Evolutionary conservation across 2,888 invertebrate species (phyloP).

Genomic region (Andrena hattorfiana): DNA sequence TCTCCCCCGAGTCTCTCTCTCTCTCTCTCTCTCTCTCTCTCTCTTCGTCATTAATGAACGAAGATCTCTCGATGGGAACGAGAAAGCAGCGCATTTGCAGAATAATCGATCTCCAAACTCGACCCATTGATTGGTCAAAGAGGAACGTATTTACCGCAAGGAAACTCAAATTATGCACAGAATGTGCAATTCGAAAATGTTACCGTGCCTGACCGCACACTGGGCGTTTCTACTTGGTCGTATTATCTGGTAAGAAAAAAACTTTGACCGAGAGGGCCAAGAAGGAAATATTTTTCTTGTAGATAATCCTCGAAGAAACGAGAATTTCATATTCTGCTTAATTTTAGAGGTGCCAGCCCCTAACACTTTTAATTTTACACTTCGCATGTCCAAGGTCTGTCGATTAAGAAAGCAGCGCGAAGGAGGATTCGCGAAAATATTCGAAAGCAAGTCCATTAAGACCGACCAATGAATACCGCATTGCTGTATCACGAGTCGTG

Average conservation of each 20-base stretch:
- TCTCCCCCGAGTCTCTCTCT: background rate
- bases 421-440: conserved; percentile 32
- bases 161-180: background rate
- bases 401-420: background rate
- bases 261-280: background rate
- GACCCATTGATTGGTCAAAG: background rate
- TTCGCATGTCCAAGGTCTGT: background rate
- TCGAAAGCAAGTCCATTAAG: conserved; percentile 31
- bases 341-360: background rate
- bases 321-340: too few relatives aligned
- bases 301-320: background rate
- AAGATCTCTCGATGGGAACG: background rate
- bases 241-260: background rate
- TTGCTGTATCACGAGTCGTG: conserved; percentile 31
- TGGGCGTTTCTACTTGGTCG: background rate
- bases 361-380: background rate
- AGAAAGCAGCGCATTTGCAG: background rate
- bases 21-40: background rate
- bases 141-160: background rate
- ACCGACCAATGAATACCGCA: conserved; percentile 36
- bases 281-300: background rate
- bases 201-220: background rate
- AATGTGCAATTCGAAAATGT: background rate
- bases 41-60: background rate
- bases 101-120: background rate